Evolutionary conservation across 1,140 invertebrate species (phyloP), one percentile per base, ranked within the genome.

Genomic region (Macrotrachela quadricornifera): DNA sequence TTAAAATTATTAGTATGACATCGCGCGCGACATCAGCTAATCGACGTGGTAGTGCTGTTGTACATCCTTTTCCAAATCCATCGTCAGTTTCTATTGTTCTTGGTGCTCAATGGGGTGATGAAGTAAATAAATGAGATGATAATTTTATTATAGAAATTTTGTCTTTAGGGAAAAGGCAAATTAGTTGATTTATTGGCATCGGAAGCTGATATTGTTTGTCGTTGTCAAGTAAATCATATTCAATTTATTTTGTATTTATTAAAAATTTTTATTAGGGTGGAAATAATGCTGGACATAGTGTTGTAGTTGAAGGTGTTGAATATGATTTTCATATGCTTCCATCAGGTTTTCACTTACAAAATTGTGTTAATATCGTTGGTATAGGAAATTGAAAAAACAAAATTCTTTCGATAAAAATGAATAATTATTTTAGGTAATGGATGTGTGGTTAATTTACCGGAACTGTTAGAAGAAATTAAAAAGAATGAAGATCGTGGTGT

Each of bases 241-340:
- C 15, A 42, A 14, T 14, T 14, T 42, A 3, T 3, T 4, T 14
- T 10, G 12, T 15, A 4, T 42, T 42, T 42, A 3, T 42, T n/a
- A n/a, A n/a, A n/a, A n/a, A n/a, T 42, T 42, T 42, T 10, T 1
- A 4, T 4, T 42, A 54, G 10, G 94, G 94, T 58, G 94, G 94
- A 50, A 97, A 96, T 76, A 99, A 99, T 78, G 94, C 94, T 57
- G 94, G 94, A 18, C 94, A 99, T 71, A 97, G 92, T 6, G 91
- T 99, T 43, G 86, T 97, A 17, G 85, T 91, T 49, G 80, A 86
- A 62, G 83, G 82, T 56, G 78, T 77, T 44, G 82, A 85, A 73
- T 99, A 87, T 72, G 85, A 94, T 71, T 97, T 99, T 67, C 94
- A 99, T 72, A 75, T 99, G 46, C 72, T 99, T 46, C 94, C 94